Percentiles rank a stretch among this genome's conserved stretches.
phyloP scores from a whole-genome alignment of 2,888 invertebrate genomes.

The Microctonus hyperodae region DNA sequence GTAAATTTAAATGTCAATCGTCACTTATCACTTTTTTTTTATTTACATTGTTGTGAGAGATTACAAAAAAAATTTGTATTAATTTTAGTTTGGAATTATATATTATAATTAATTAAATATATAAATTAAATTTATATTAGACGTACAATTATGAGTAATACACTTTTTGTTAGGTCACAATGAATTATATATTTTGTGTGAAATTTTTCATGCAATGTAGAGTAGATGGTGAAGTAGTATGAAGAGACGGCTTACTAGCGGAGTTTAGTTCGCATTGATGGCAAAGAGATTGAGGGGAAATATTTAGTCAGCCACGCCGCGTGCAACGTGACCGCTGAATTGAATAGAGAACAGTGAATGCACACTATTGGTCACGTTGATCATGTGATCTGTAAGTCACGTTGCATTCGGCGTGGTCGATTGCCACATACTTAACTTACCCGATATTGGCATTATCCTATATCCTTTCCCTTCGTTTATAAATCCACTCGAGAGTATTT shows the following conservation, averaged over 20 bases:
- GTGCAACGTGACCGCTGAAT: conserved; percentile 68
- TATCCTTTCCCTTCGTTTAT: conserved; percentile 4
- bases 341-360: conserved; percentile 35
- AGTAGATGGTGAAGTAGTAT: background rate
- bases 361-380: conserved; percentile 47
- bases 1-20: background rate
- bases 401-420: conserved; percentile 56
- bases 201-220: no score
- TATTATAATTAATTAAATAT: no score
- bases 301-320: conserved; percentile 64
- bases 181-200: no score
- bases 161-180: no score
- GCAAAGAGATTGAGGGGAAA: conserved; percentile 26
- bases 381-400: conserved; percentile 48
- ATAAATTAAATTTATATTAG: no score
- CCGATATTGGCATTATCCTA: background rate
- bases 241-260: conserved; percentile 1
- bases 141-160: no score
- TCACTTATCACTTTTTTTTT: background rate
- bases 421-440: conserved; percentile 38
- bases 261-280: conserved; percentile 8
- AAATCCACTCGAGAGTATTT: background rate
- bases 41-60: background rate
- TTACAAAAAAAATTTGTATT: background rate
- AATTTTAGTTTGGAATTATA: background rate